Evolutionary conservation across 2,113 vertebrate genomes (phyloP), one percentile per base, ranked within the genome.

Genomic region (Bubo bubo): DNA sequence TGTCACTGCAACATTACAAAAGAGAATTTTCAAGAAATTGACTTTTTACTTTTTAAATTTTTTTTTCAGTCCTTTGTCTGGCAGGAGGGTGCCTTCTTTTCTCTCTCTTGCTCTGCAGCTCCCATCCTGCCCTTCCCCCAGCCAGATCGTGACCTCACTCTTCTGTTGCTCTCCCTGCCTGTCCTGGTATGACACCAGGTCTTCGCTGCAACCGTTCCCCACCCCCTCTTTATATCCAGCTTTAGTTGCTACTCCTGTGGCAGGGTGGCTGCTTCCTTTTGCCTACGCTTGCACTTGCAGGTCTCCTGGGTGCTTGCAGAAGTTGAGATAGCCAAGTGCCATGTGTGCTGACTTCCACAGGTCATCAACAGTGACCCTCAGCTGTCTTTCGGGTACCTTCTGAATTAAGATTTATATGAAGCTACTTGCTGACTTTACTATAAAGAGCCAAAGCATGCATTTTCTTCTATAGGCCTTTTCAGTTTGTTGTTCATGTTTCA

Each of bases 111-210:
- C 24, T 72, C 34, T 88, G 63, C 64, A 85, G 45, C 35, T 94
- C 62, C 24, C 15, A 20, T 64, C n/a, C 52, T 71, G 52, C 76
- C 55, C 52, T 89, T 62, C 71, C 56, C 55, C 39, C 16, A 8
- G 3, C 55, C 59, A 58, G 32, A 63, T 74, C 39, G 14, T 52
- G 64, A 45, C 68, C 62, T 30, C 28, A 71, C 50, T 71, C 18
- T 91, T 77, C 2, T 1, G 14, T 83, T 1, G 2, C 49, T 72
- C 75, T 95, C 64, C 74, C 45, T 92, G 63, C 32, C n/a, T 95
- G 91, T 94, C 84, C 93, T 96, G 73, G 27, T 75, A 7, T 89
- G 91, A 91, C 64, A 89, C 73, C 21, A 75, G 34, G 26, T 77
- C 83, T 95, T 87, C 52, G 7, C 34, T 77, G 47, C 60, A 87